Evolutionary conservation across 1,140 invertebrate species (phyloP), one percentile per base, ranked within the genome.

Genomic region (Lasioglossum albipes): DNA sequence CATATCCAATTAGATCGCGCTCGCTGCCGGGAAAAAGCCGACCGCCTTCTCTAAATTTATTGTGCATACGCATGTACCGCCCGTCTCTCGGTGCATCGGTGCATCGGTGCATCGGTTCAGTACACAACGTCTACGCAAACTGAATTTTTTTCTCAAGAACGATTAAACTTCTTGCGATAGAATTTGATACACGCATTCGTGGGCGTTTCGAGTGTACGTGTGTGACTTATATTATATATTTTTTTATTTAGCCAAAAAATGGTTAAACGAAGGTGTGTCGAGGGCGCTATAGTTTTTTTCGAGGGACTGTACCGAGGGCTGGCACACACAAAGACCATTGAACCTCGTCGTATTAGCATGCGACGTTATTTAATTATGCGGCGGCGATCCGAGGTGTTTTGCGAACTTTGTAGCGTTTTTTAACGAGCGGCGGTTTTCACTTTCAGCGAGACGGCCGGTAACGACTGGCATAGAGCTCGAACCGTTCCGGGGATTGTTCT

Each of bases 1-100:
- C 90, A 92, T 92, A 92, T 91, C 92, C 91, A 93, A 92, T 93
- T 92, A 92, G 89, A 91, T 91, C 88, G 89, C 84, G 66, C 42
- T 70, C 52, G 22, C 42, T 20, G 85, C 87, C 75, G 81, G 71
- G 54, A 82, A 82, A 82, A 82, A 74, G 54, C 20, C 6, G 41
- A 31, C 52, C 52, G 4, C 18, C 36, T 36, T 9, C 49, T 10
- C 42, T 22, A 45, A 45, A 67, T 67, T 67, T 45, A 67, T 67
- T 59, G 57, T 59, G 52, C 52, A 16, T 54, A 54, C 52, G 52
- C 52, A 54, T 54, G 52, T 54, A 54, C 52, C 13, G 13, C 18
- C 54, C 18, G 36, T 36, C 36, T 12, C 18, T 57, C 54, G 18
- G 20, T 57, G 54, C 54, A 57, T 57, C 54, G 18, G 42, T 12